Percentiles rank a stretch among this genome's conserved stretches.
Evolutionary conservation across 2,797 vertebrate genomes (phyloP).

Genomic region (Anguilla anguilla): DNA sequence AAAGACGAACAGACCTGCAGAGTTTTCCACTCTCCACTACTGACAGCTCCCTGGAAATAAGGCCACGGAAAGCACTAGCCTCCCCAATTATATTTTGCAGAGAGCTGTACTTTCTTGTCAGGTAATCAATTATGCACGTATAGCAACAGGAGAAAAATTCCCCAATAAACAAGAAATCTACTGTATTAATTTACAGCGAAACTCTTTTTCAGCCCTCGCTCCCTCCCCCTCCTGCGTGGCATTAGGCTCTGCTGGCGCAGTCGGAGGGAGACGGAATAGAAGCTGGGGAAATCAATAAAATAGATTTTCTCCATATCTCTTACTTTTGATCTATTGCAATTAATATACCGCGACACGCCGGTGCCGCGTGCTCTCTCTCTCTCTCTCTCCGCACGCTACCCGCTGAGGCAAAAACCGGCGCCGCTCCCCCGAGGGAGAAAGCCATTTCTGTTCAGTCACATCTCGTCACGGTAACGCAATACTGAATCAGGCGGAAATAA

Average conservation of each 20-base stretch:
- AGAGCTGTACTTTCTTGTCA: slow-evolving; percentile 25
- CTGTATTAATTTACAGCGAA: slow-evolving; percentile 28
- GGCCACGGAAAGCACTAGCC: neutral
- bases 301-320: slow-evolving; percentile 22
- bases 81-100: slow-evolving; percentile 36
- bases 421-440: slow-evolving; percentile 40
- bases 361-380: slow-evolving; percentile 12
- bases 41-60: slow-evolving; percentile 30
- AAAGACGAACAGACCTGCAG: neutral
- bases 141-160: slow-evolving; percentile 13
- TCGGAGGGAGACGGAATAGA: slow-evolving; percentile 14
- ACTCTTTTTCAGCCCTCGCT: neutral
- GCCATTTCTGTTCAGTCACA: slow-evolving; percentile 24
- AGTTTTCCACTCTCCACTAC: neutral
- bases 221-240: neutral
- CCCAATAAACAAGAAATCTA: slow-evolving; percentile 31
- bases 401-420: slow-evolving; percentile 17
- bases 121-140: slow-evolving; percentile 35
- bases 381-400: neutral
- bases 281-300: slow-evolving; percentile 6
- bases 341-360: slow-evolving; percentile 30
- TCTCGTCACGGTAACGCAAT: neutral
- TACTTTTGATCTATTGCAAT: slow-evolving; percentile 34
- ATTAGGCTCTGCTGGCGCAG: slow-evolving; percentile 22
- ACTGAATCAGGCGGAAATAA: neutral